Base-by-base conservation (phyloP, 2,113 vertebrate genomes). In the Chitala chitala region DNA sequence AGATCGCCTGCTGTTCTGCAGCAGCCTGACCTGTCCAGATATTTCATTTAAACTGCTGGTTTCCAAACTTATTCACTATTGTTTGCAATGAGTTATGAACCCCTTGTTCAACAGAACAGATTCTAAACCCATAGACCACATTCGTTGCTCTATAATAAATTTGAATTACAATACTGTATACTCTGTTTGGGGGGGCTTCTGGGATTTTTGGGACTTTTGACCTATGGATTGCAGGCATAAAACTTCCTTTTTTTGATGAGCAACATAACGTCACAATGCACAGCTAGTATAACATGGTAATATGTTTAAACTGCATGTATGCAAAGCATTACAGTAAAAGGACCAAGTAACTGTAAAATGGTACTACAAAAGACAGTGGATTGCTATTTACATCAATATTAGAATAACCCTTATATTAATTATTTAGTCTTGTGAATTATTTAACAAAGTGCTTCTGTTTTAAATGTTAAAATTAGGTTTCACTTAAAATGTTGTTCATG, bases 401-500 rank as follows among this genome's bases (percentile, higher is more conserved):
- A 53, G 26, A 51, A 50, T 69, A 33, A 69, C 46, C 66, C 51
- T 69, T 69, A 26, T 50, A 51, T 69, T 29, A 69, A 69, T 69
- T 33, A 69, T 69, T 69, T 69, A 69, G 24, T 44, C 12, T 44
- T 44, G 31, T 69, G 44, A 69, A 69, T 44, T 69, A 69, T 69
- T 69, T 69, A 69, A 51, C 48, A n/a, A 69, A 51, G 29, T 20
- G 44, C 46, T 51, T 50, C 66, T 36, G 44, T 69, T 69, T 51
- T 29, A 69, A 69, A 42, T 29, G 50, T 48, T 50, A 20, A 69
- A 69, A 69, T 42, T 69, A 42, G 68, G 68, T 69, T 69, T 26
- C 46, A 51, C 68, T 33, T 69, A 51, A 69, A 31, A 51, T 31
- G 46, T 36, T 69, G 17, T 10, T 8, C 53, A 13, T 17, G 8